A percentile compares a stretch with the other conserved stretches of the same genome.
Conservation (phyloP, 2,888 invertebrate genomes). For the Leucoptera coffeella region DNA sequence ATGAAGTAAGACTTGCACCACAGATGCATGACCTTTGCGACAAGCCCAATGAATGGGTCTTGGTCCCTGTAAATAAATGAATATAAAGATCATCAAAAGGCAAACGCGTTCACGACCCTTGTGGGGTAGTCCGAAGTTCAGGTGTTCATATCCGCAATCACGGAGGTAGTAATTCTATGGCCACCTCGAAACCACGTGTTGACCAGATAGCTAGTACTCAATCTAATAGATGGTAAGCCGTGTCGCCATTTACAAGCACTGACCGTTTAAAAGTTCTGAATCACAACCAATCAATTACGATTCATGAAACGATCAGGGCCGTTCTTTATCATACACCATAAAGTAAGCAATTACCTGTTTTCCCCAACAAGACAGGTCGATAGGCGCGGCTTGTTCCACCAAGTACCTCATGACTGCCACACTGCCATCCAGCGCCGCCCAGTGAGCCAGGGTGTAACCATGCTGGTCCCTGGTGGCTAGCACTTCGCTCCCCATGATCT, state of each 20-base stretch:
- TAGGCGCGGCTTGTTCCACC: constrained; percentile 75
- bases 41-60: constrained; percentile 93
- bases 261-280: constrained; percentile 79
- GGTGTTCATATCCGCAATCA: too few relatives aligned
- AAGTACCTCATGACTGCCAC: constrained; percentile 85
- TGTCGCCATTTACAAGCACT: too few relatives aligned
- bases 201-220: too few relatives aligned
- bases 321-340: constrained; percentile 16
- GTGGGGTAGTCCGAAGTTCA: too few relatives aligned
- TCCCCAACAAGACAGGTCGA: constrained; percentile 81
- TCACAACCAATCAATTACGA: constrained; percentile 90
- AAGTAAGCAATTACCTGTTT: constrained; percentile 49
- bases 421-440: constrained; percentile 86
- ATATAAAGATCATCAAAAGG: constrained; percentile 88
- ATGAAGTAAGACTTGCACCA: constrained; percentile 72
- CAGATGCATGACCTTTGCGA: constrained; percentile 84
- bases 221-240: too few relatives aligned
- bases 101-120: too few relatives aligned
- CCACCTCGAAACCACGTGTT: too few relatives aligned
- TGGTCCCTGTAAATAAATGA: constrained; percentile 58
- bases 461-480: constrained; percentile 81
- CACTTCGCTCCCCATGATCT: constrained; percentile 71
- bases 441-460: constrained; percentile 90
- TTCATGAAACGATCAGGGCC: constrained; percentile 90
- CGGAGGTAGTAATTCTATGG: too few relatives aligned